These are phyloP conservation scores for Myrmophylax atrothorax DNA, from an alignment of 2,113 vertebrate genomes.

Conservation along the genomic window DNA sequence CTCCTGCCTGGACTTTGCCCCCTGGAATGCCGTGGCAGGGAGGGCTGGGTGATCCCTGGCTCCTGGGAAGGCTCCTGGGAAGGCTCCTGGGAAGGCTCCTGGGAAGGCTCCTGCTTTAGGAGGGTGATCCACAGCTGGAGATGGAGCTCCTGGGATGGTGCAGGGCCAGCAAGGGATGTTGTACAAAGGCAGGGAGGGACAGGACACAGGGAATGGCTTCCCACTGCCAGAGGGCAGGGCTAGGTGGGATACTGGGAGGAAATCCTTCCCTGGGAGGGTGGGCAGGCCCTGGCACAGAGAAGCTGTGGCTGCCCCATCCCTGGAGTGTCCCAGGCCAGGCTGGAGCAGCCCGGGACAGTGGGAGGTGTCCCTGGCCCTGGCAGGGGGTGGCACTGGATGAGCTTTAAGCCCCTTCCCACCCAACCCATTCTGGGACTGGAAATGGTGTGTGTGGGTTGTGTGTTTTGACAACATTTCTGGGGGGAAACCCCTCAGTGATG, in stretches of 20 bases:
- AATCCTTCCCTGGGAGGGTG: neutral
- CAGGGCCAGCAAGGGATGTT: neutral
- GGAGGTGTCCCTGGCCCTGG: neutral
- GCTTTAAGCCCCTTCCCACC: neutral
- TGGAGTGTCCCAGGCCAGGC: neutral
- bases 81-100: too few species aligned
- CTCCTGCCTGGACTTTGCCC: slow-evolving; percentile 40
- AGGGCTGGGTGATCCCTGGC: accelerated
- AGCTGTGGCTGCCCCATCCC: neutral
- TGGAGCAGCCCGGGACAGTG: accelerated
- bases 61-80: accelerated
- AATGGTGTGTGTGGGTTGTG: accelerated
- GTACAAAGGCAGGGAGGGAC: accelerated
- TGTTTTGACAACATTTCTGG: neutral
- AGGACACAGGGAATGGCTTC: accelerated
- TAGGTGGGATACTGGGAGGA: neutral
- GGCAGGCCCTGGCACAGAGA: neutral
- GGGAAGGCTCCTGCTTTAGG: too few species aligned
- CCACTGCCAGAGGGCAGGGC: accelerated
- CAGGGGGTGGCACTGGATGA: neutral
- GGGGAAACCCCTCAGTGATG: accelerated
- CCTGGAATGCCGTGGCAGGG: neutral
- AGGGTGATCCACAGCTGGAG: neutral
- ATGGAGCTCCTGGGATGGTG: neutral
- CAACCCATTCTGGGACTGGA: accelerated